Evolutionary conservation across 2,888 invertebrate species (phyloP).

Genomic region (Erebia epiphron): DNA sequence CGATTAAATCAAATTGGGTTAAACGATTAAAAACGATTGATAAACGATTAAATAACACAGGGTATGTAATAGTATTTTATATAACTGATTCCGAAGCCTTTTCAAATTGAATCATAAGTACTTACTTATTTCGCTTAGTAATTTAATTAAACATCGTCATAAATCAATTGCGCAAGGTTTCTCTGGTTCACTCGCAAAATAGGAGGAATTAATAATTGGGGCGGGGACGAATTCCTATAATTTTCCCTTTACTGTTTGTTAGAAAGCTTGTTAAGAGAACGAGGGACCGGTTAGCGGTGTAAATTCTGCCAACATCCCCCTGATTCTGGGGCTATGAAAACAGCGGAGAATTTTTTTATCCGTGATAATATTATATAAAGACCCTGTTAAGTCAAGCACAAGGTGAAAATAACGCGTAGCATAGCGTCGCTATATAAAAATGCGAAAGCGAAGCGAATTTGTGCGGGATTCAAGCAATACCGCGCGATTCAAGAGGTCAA

Average conservation of each 20-base stretch:
- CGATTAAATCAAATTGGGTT: neutral
- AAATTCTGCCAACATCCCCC: constrained; percentile 69
- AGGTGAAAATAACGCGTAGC: too few relatives aligned
- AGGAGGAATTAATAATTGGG: constrained; percentile 50
- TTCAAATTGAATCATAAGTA: neutral
- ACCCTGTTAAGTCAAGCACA: too few relatives aligned
- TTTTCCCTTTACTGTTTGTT: constrained; percentile 70
- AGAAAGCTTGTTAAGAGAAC: constrained; percentile 74
- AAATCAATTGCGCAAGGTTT: constrained; percentile 18
- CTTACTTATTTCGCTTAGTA: neutral
- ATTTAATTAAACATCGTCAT: constrained; percentile 22
- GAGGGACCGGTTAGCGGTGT: constrained; percentile 65
- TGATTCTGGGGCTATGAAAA: constrained; percentile 52
- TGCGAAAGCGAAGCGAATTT: too few relatives aligned
- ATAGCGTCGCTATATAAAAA: too few relatives aligned
- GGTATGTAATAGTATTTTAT: neutral
- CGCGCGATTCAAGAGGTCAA: too few relatives aligned
- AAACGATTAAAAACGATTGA: too few relatives aligned
- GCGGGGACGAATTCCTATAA: constrained; percentile 56
- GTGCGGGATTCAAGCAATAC: too few relatives aligned
- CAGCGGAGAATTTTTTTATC: neutral
- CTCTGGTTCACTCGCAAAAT: constrained; percentile 29
- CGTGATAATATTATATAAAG: neutral
- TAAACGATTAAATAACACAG: too few relatives aligned
- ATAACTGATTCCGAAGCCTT: neutral